Base-by-base conservation (phyloP, 2,888 invertebrate genomes). In the Agriopis marginaria region DNA sequence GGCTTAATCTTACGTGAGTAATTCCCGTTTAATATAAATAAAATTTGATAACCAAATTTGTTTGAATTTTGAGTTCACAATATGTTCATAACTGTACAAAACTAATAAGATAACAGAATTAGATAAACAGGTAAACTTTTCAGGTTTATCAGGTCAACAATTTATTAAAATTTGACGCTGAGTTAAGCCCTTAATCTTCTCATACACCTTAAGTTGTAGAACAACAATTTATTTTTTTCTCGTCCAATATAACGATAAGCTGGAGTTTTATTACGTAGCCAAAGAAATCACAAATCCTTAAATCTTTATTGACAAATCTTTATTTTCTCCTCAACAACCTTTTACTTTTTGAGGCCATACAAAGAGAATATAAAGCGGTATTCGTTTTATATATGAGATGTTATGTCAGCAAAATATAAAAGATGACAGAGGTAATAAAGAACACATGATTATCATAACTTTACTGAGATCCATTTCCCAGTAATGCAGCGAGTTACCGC, bases 291-390 rank as follows among this genome's bases (percentile, higher is more conserved):
- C 42, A 62, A 63, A 70, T 59, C 70, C 63, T 44, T 66, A 66
- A 70, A 70, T 66, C 66, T 70, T 70, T 70, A 70, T 70, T 70
- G 70, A 59, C 62, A 63, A 54, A 63, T 66, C 63, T 70, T 63
- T 70, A 63, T 70, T 56, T 63, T 61, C 51, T 53, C 40, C 40
- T 54, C 53, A 47, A 66, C 62, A 70, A 70, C 44, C 56, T 40
- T 63, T 63, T 54, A 58, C 53, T 63, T 60, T 56, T 61, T 23
- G 47, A 17, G 17, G 56, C 17, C 61, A 53, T 62, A 65, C 47
- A n/a, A 56, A 14, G 47, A 39, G 14, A 10, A 23, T 65, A 55
- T 50, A 45, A 56, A 54, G 50, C 58, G 66, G 42, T 39, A 51
- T 60, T 32, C 12, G 39, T 54, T 44, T 12, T 53, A 14, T 66